phyloP scores from a whole-genome alignment of 2,113 vertebrate genomes.

The Etheostoma cragini region DNA sequence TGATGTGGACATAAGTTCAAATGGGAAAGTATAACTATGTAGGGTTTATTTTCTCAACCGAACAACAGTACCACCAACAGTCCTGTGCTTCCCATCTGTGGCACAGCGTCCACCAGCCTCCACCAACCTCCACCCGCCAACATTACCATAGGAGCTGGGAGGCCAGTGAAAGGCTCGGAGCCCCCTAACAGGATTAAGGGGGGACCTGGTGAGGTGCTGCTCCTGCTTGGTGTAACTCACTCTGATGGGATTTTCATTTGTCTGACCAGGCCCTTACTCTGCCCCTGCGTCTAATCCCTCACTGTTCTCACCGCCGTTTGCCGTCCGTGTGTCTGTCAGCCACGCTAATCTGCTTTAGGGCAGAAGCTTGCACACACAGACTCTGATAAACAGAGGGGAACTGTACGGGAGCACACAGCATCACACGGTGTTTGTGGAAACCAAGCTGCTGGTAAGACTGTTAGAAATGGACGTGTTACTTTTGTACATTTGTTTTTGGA shows the following conservation, averaged over 20 bases:
- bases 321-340: constrained; percentile 31
- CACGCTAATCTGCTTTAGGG: constrained; percentile 70
- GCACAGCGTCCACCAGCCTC: not conserved
- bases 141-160: constrained; percentile 47
- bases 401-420: not conserved
- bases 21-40: no score
- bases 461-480: not conserved
- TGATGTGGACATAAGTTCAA: no score
- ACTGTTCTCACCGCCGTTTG: constrained; percentile 64
- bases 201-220: constrained; percentile 58
- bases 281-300: constrained; percentile 72
- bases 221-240: constrained; percentile 56
- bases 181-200: constrained; percentile 77
- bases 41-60: not conserved
- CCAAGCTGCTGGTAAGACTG: constrained; percentile 40
- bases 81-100: not conserved
- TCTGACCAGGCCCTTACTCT: constrained; percentile 64
- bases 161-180: constrained; percentile 39
- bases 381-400: not conserved
- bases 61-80: not conserved
- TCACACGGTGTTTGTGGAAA: constrained; percentile 13
- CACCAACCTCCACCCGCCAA: not conserved
- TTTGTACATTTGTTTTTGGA: not conserved
- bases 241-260: constrained; percentile 72
- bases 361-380: constrained; percentile 24